These are phyloP conservation scores for Phylloscopus whistleri DNA, from an alignment of 2,113 vertebrate genomes.

Conservation along the genomic window DNA sequence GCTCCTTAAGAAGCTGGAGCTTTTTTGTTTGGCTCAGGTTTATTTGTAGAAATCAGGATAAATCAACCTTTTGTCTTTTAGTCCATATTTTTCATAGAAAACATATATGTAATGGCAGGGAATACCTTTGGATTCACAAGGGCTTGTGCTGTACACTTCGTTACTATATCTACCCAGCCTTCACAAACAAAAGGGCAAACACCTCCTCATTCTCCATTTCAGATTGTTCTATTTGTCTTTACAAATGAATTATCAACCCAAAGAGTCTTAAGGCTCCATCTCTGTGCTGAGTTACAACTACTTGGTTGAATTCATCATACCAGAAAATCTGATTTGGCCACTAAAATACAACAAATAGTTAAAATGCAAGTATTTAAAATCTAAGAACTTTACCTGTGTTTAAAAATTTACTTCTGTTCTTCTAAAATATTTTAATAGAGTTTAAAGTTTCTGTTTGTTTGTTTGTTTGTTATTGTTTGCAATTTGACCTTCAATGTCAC, in stretches of 20 bases:
- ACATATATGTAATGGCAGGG: neutral
- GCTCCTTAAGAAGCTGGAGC: rapidly evolving
- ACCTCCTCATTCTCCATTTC: neutral
- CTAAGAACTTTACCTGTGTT: neutral
- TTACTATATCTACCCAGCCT: neutral
- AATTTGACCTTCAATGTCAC: slow-evolving; percentile 57
- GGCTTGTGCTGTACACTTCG: neutral
- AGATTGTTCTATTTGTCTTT: neutral
- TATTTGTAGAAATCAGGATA: neutral
- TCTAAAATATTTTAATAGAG: neutral
- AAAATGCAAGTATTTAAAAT: neutral
- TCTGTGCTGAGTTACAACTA: neutral
- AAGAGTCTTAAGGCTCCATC: neutral
- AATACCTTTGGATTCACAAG: neutral
- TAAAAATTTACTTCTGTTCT: neutral
- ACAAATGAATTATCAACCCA: neutral
- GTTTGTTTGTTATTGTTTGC: neutral
- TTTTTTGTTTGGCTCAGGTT: rapidly evolving
- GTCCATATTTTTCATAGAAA: neutral
- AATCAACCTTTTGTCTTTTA: neutral
- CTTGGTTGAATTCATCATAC: neutral
- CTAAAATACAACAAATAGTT: neutral
- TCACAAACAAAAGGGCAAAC: neutral
- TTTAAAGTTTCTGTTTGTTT: neutral
- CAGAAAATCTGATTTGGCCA: neutral